Evolutionary conservation across 1,140 invertebrate genomes (phyloP), one percentile per base, ranked within the genome.

Genomic region (Ditylenchus dipsaci): DNA sequence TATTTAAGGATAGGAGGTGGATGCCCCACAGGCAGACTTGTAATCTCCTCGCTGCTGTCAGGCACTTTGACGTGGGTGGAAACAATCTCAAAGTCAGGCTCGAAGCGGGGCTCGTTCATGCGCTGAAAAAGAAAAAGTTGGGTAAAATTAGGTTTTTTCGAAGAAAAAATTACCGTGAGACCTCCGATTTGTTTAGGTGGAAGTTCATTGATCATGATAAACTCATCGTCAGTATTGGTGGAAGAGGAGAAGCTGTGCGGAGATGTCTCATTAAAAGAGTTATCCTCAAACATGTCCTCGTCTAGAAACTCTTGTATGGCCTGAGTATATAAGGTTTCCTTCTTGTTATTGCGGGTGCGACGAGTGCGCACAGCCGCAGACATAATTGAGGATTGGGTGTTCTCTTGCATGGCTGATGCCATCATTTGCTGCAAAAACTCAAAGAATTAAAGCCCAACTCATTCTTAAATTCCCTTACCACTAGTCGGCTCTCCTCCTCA

Each of bases 191-290:
- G 33, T 38, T 38, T 38, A 11, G 33, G 49, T n/a, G 65, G 65
- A 8, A 76, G 43, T 38, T 73, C 60, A 13, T 74, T 66, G 27
- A 74, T 61, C 27, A 77, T 13, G 30, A 71, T 63, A 56, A 72
- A 74, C 30, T 74, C 73, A 30, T 74, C 73, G 56, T 74, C 73
- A 5, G 66, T 77, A 63, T 68, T 68, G 21, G 58, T 68, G 3
- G 67, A 11, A 13, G 66, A 68, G 8, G 23, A 45, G 38, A 29
- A 67, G 23, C 49, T 53, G 49, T 53, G 3, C 1, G n/a, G n/a
- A 15, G 49, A 7, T 19, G 49, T 53, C 23, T 53, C 49, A 26
- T 26, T 53, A 53, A 26, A 26, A 17, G n/a, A 7, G 15, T 53
- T 26, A 8, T 21, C 49, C 15, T 53, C 49, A 38, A 38, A 38